These are phyloP conservation scores for Etheostoma spectabile DNA, from an alignment of 2,113 vertebrate genomes.

Conservation along the genomic window DNA sequence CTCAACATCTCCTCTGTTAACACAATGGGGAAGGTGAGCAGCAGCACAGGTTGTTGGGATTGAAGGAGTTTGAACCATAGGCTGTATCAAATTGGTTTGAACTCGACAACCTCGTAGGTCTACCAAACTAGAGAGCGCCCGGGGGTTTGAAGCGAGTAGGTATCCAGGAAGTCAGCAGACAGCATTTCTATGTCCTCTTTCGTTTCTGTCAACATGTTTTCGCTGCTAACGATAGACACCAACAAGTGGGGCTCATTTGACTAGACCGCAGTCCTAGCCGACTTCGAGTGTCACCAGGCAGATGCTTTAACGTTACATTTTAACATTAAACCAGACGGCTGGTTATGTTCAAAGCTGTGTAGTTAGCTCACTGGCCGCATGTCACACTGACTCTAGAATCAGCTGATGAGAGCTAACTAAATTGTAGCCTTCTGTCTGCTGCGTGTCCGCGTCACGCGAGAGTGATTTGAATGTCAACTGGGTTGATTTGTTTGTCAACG, in stretches of 20 bases:
- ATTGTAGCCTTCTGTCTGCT: slow-evolving; percentile 13
- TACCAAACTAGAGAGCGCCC: not conserved
- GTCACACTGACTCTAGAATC: not conserved
- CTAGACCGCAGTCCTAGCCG: not conserved
- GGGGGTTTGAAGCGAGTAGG: not conserved
- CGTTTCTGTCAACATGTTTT: slow-evolving; percentile 8
- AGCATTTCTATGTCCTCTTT: not conserved
- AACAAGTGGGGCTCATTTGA: slow-evolving; percentile 56
- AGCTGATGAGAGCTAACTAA: slow-evolving; percentile 8
- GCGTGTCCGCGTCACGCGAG: slow-evolving; percentile 58
- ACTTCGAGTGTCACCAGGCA: too few species aligned
- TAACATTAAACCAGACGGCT: not conserved
- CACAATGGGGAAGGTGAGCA: slow-evolving; percentile 51
- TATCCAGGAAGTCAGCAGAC: not conserved
- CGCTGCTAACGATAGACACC: slow-evolving; percentile 25
- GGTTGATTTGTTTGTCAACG: slow-evolving; percentile 40
- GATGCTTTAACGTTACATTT: not conserved
- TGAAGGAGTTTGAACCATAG: not conserved
- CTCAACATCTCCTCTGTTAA: slow-evolving; percentile 46
- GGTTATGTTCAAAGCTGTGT: not conserved
- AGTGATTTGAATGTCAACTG: slow-evolving; percentile 44
- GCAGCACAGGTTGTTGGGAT: not conserved
- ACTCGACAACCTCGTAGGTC: not conserved
- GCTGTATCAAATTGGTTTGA: too few species aligned
- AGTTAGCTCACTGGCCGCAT: not conserved